phyloP scores from a whole-genome alignment of 2,797 vertebrate species.

The Enoplosus armatus region DNA sequence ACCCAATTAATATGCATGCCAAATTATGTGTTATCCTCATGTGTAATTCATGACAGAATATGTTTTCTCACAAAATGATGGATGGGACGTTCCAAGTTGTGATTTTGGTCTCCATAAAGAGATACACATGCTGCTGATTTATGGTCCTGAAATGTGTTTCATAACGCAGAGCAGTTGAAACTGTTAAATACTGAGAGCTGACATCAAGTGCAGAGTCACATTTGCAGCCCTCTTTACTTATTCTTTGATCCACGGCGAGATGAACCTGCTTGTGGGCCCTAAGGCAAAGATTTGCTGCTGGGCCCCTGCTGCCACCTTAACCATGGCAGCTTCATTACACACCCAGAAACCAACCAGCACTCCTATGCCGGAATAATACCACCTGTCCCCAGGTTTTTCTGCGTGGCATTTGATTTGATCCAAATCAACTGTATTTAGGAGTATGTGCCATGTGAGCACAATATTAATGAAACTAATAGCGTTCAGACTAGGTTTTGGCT shows the following conservation, averaged over 20 bases:
- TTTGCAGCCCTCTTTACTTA: neutral
- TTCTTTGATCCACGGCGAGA: neutral
- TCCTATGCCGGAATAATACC: neutral
- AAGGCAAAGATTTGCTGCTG: neutral
- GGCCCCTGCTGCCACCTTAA: no score
- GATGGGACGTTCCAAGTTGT: neutral
- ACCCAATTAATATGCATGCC: neutral
- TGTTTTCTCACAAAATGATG: neutral
- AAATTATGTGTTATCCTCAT: neutral
- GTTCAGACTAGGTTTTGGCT: no score
- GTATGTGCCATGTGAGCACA: no score
- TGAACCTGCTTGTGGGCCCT: neutral
- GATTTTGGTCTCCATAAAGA: no score
- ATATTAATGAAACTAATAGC: no score
- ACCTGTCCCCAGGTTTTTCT: no score
- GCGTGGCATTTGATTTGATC: no score
- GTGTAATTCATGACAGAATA: neutral
- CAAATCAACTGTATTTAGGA: neutral
- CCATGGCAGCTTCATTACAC: neutral
- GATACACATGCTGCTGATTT: no score
- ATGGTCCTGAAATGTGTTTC: no score
- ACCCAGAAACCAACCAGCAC: no score
- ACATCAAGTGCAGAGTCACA: no score
- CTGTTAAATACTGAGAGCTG: neutral
- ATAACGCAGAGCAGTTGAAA: neutral